phyloP scores from a whole-genome alignment of 2,797 vertebrate species.

The Pelochelys cantorii region DNA sequence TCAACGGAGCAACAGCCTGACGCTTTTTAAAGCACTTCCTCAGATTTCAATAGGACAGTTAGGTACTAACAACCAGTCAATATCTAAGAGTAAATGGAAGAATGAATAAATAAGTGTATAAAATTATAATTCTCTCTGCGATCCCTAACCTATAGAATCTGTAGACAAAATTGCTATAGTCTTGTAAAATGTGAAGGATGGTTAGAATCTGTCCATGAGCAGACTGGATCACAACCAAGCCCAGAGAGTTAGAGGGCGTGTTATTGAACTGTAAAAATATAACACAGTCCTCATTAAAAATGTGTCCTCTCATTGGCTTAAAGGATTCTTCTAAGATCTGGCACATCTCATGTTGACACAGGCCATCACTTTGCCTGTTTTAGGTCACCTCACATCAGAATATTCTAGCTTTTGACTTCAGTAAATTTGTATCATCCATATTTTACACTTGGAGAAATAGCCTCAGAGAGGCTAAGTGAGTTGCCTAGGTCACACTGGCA shows the following conservation, averaged over 20 bases:
- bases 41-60: no score
- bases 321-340: background rate
- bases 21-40: no score
- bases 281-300: background rate
- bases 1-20: no score
- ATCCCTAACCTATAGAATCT: no score
- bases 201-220: background rate
- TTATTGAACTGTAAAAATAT: rapidly evolving
- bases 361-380: background rate
- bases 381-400: background rate
- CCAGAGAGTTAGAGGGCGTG: background rate
- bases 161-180: no score
- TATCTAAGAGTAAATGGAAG: no score
- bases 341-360: rapidly evolving
- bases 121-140: no score
- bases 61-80: no score
- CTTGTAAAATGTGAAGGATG: no score
- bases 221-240: background rate
- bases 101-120: no score
- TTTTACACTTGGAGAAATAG: background rate
- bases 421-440: background rate
- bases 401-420: rapidly evolving
- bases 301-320: rapidly evolving
- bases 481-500: background rate
- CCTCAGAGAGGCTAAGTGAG: background rate